These are phyloP conservation scores for Pseudomugil tenellus DNA, from an alignment of 2,797 vertebrate species.

Conservation along the genomic window DNA sequence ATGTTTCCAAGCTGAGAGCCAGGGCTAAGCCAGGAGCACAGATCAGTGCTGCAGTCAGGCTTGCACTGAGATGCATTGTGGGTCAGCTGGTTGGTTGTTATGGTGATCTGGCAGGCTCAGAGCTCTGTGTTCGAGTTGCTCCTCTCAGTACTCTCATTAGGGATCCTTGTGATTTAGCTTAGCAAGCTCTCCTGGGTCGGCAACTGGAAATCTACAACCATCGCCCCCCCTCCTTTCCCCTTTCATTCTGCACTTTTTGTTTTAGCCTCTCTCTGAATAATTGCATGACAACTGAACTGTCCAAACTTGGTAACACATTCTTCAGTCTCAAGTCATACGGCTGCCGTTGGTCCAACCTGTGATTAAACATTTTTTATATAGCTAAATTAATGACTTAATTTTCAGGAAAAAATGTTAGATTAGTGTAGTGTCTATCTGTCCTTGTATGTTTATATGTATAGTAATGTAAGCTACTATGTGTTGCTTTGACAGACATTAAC, in stretches of 20 bases:
- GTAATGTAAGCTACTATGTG: background rate
- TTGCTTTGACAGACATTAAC: background rate
- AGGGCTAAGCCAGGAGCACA: conserved; percentile 55
- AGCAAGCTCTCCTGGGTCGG: conserved; percentile 70
- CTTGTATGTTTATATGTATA: too few relatives aligned
- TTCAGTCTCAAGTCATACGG: conserved; percentile 19
- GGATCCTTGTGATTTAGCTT: conserved; percentile 85
- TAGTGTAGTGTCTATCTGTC: background rate
- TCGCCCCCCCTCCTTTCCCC: conserved; percentile 12
- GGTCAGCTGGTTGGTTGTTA: conserved; percentile 83
- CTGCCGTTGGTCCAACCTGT: conserved; percentile 22
- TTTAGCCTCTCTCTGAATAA: conserved; percentile 58
- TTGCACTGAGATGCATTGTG: conserved; percentile 82
- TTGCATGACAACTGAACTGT: conserved; percentile 40
- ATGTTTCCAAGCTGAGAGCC: conserved; percentile 47
- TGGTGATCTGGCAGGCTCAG: conserved; percentile 81
- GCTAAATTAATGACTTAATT: background rate
- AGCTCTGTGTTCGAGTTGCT: conserved; percentile 70
- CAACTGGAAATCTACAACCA: conserved; percentile 57
- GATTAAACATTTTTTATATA: conserved; percentile 18
- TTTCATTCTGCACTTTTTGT: conserved; percentile 61
- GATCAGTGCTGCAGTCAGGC: conserved; percentile 61
- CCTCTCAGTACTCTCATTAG: conserved; percentile 81
- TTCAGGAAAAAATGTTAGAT: background rate
- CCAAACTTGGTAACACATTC: conserved; percentile 21